These are phyloP conservation scores for Scaptomyza reducta DNA, from an alignment of 2,888 invertebrate genomes.

Conservation along the genomic window DNA sequence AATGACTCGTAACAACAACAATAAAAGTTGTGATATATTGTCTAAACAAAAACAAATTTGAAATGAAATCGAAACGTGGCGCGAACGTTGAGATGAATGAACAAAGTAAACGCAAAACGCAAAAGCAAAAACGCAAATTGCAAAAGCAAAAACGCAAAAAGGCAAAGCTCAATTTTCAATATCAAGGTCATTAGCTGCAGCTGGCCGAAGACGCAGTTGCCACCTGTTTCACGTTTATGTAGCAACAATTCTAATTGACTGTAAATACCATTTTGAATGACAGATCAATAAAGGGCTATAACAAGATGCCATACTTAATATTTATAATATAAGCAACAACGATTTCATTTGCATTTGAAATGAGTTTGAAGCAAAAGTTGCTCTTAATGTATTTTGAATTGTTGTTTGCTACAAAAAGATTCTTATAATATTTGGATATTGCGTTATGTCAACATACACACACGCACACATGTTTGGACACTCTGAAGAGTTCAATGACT, in stretches of 20 bases:
- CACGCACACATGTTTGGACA: background rate
- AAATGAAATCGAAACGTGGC: constrained; percentile 71
- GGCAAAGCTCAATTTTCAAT: constrained; percentile 70
- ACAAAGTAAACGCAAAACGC: constrained; percentile 53
- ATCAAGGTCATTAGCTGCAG: constrained; percentile 81
- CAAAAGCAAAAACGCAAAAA: constrained; percentile 30
- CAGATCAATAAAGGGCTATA: constrained; percentile 8
- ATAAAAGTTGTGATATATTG: constrained; percentile 62
- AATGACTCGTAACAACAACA: constrained; percentile 79
- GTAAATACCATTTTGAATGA: constrained; percentile 41
- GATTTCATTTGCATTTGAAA: constrained; percentile 64
- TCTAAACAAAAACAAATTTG: constrained; percentile 67
- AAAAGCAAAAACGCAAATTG: constrained; percentile 8
- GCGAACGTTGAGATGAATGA: constrained; percentile 61
- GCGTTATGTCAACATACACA: constrained; percentile 39
- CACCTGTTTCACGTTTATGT: constrained; percentile 38
- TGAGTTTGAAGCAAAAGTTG: constrained; percentile 36
- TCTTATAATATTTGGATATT: constrained; percentile 31
- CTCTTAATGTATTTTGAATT: constrained; percentile 26
- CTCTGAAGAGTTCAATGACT: constrained; percentile 61
- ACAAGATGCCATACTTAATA: background rate
- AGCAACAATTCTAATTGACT: constrained; percentile 43
- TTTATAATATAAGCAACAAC: constrained; percentile 41
- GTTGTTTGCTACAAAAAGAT: constrained; percentile 12
- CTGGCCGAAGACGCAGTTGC: constrained; percentile 52